phyloP scores from a whole-genome alignment of 2,797 vertebrate species.

The Gouania willdenowi region DNA sequence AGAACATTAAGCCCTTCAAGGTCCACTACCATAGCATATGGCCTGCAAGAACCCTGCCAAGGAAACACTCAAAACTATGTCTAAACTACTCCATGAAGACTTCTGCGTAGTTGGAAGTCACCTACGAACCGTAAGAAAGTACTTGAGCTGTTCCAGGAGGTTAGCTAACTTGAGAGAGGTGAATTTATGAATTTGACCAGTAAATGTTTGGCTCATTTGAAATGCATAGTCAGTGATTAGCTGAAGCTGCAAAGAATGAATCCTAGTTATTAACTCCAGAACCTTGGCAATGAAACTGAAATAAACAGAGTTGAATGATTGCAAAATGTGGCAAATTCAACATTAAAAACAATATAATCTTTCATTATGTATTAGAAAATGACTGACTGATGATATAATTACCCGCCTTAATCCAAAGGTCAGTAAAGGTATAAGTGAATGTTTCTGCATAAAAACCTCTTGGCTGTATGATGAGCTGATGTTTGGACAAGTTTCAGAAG shows the following conservation, averaged over 20 bases:
- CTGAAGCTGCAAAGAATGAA: too few relatives aligned
- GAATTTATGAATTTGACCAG: slow-evolving; percentile 12
- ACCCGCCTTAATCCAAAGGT: too few relatives aligned
- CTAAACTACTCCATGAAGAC: slow-evolving; percentile 13
- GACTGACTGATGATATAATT: too few relatives aligned
- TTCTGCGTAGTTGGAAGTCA: slow-evolving; percentile 17
- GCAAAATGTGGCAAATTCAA: too few relatives aligned
- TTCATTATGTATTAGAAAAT: too few relatives aligned
- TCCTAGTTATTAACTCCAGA: too few relatives aligned
- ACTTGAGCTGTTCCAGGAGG: slow-evolving; percentile 5
- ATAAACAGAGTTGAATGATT: too few relatives aligned
- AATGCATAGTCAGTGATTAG: too few relatives aligned
- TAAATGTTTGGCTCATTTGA: slow-evolving; percentile 13
- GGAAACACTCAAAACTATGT: slow-evolving; percentile 50
- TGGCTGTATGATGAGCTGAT: slow-evolving; percentile 8
- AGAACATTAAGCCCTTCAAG: slow-evolving; percentile 48
- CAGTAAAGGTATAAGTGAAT: not conserved
- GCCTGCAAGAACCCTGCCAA: slow-evolving; percentile 49
- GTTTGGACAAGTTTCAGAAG: slow-evolving; percentile 14
- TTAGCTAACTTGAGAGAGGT: slow-evolving; percentile 22
- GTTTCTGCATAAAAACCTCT: too few relatives aligned
- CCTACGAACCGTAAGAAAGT: slow-evolving; percentile 23
- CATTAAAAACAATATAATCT: too few relatives aligned
- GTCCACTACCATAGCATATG: slow-evolving; percentile 51
- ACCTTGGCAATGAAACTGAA: too few relatives aligned